Evolutionary conservation across 1,140 invertebrate species (phyloP), one percentile per base, ranked within the genome.

Genomic region (Drosophila ananassae): DNA sequence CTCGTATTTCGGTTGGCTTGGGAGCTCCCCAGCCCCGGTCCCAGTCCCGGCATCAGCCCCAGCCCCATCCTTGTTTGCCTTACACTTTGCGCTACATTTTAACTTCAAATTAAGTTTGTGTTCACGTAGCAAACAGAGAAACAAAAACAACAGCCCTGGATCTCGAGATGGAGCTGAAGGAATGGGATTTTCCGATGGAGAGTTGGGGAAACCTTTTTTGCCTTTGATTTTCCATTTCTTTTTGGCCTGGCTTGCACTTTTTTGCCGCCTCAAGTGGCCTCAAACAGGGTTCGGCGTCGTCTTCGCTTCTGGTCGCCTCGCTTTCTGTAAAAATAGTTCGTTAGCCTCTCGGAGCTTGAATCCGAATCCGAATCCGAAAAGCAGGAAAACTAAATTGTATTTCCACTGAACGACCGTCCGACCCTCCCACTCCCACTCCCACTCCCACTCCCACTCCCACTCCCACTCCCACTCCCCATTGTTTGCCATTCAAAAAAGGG

Each of bases 71-170:
- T 46, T 67, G 37, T 68, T 61, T 53, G 41, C 24, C 69, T 37
- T 64, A 78, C 79, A 79, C 75, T 83, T 87, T 87, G 62, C 69
- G 69, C 62, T 64, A 84, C 80, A 84, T 84, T 84, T 84, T 84
- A 84, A 84, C 81, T 87, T 89, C 66, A 89, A 87, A 87, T 87
- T 87, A 87, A 89, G 82, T 82, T 87, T 89, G 83, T 87, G 82
- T 87, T 79, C 82, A 87, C 82, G 82, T 87, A 82, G 78, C 83
- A 87, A 87, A 89, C 78, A 83, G 71, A 85, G 51, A 39, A 84
- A 68, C 56, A 77, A 46, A 66, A 79, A 56, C 67, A 75, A 61
- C 48, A 66, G 39, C 51, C 34, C 34, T 10, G 32, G 32, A 61
- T 55, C 25, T 28, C 25, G 25, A 28, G 25, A 28, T 28, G 25